A percentile compares a stretch with the other conserved stretches of the same genome.
Evolutionary conservation across 53 echinoderm and acorn worm species (phyloP).

Genomic region (Crossaster papposus): DNA sequence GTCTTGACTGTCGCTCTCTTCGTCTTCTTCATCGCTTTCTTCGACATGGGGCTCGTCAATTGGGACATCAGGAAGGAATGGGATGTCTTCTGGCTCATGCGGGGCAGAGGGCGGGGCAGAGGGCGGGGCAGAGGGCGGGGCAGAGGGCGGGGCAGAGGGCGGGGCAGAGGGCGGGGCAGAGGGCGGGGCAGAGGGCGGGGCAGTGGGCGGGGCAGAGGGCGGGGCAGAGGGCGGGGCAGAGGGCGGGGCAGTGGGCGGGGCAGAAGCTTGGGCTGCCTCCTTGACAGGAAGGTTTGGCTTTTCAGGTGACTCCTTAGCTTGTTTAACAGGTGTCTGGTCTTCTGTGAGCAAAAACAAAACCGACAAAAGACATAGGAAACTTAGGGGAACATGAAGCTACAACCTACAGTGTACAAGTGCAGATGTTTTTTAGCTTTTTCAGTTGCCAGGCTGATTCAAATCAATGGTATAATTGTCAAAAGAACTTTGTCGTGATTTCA

Average conservation of each 20-base stretch:
- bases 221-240: slow-evolving; percentile 1
- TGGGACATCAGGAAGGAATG: slow-evolving; percentile 38
- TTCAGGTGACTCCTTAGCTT: neutral
- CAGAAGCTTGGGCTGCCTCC: slow-evolving; percentile 50
- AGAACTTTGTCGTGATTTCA: slow-evolving; percentile 1
- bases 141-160: neutral
- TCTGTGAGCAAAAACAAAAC: neutral
- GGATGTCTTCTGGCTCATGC: slow-evolving; percentile 54
- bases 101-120: neutral
- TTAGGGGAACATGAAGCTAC: too few species aligned
- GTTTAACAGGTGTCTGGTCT: slow-evolving; percentile 19
- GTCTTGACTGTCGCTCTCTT: slow-evolving; percentile 66
- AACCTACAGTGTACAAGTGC: too few species aligned
- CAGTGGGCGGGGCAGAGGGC: neutral
- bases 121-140: slow-evolving; percentile 17
- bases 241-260: slow-evolving; percentile 54
- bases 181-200: slow-evolving; percentile 56
- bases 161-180: slow-evolving; percentile 35
- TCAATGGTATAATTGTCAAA: neutral
- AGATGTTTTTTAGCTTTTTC: too few species aligned
- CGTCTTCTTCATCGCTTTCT: slow-evolving; percentile 62
- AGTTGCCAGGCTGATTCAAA: neutral
- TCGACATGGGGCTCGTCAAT: slow-evolving; percentile 16
- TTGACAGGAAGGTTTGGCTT: slow-evolving; percentile 5
- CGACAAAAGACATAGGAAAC: neutral